Evolutionary conservation across 2,888 invertebrate species (phyloP), one percentile per base, ranked within the genome.

Genomic region (Drosophila setosimentum): DNA sequence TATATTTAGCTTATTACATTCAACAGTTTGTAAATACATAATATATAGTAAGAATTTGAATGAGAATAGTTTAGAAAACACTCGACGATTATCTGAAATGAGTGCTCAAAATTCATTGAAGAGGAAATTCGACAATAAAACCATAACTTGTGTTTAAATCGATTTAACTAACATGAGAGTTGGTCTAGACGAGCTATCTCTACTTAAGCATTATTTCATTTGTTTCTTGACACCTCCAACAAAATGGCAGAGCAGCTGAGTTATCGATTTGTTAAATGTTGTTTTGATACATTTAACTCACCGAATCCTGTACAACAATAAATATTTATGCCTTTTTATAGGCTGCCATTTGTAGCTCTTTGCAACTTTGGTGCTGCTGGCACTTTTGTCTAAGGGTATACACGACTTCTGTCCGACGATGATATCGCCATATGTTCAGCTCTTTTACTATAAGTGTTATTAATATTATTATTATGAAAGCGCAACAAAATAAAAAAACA

Each of bases 351-450:
- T 53, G 40, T 48, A 51, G 37, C 16, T 49, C 16, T 33, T 45
- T 62, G 71, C 71, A 68, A 68, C 37, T 32, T 54, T 53, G 51
- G 24, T 35, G 71, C 45, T 33, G 74, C 45, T 29, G 70, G 37
- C 33, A 54, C 48, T 72, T 40, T 16, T 61, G 40, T n/a, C 49
- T 57, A 11, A 8, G 55, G 65, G 40, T 60, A 60, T 37, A 61
- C 57, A 57, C 24, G 59, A 37, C 24, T 61, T 50, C 30, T 55
- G 49, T 61, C 58, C 70, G 69, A 18, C 45, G 21, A 21, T 7
- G 76, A 63, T 77, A 77, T 76, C 76, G 67, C 59, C 75, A 59
- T 74, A 59, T 78, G 74, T 68, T 62, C 57, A 71, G 63, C 80
- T 67, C 63, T 71, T 76, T 79, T 55, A 42, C 68, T 73, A 48